Evolutionary conservation across 1,140 invertebrate genomes (phyloP).

Genomic region (Euborellia annulipes): DNA sequence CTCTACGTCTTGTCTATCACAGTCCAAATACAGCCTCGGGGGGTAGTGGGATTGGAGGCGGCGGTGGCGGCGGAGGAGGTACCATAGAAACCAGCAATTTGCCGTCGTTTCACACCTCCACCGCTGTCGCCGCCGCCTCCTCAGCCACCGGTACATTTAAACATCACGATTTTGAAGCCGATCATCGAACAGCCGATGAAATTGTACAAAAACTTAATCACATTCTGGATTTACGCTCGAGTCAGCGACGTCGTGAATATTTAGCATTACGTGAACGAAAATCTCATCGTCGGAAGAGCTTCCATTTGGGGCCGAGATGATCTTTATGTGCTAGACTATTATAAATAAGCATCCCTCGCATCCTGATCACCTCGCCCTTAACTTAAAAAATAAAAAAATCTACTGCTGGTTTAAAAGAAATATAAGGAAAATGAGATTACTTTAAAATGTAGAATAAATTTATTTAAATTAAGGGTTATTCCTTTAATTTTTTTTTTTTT

Average conservation of each 20-base stretch:
- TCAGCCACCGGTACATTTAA: conserved; percentile 48
- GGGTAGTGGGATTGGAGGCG: not conserved
- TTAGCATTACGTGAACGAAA: conserved; percentile 42
- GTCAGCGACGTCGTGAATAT: conserved; percentile 61
- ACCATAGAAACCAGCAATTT: not conserved
- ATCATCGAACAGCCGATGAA: conserved; percentile 52
- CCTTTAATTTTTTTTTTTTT: too few species aligned
- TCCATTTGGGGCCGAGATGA: conserved; percentile 28
- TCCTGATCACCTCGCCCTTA: too few species aligned
- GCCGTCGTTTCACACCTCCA: conserved; percentile 3
- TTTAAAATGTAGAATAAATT: too few species aligned
- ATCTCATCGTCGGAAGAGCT: conserved; percentile 35
- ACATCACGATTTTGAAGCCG: conserved; percentile 74
- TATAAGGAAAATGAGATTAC: too few species aligned
- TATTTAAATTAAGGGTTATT: too few species aligned
- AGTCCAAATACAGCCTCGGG: not conserved
- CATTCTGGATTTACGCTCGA: conserved; percentile 66
- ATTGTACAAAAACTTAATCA: conserved; percentile 78
- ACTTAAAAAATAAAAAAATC: too few species aligned
- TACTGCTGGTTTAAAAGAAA: too few species aligned
- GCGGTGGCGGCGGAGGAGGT: not conserved
- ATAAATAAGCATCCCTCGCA: too few species aligned
- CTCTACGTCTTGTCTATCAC: conserved; percentile 43
- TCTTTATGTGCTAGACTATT: not conserved
- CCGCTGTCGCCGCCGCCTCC: conserved; percentile 25